phyloP scores from a whole-genome alignment of 2,888 invertebrate genomes.

The Craniophora ligustri region DNA sequence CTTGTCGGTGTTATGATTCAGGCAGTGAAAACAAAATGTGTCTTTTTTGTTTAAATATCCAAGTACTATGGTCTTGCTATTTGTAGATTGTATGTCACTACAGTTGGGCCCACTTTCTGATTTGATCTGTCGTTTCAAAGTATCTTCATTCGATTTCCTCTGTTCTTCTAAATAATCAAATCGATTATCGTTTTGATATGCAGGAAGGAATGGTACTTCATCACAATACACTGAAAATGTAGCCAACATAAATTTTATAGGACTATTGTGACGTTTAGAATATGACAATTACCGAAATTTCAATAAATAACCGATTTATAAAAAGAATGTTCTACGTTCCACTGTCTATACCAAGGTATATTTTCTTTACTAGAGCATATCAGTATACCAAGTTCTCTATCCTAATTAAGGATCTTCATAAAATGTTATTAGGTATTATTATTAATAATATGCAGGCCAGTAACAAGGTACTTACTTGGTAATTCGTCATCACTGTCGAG shows the following conservation, averaged over 20 bases:
- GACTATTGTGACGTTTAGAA: too few species aligned
- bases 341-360: too few species aligned
- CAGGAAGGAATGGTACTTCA: constrained; percentile 62
- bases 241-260: neutral
- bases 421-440: too few species aligned
- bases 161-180: constrained; percentile 52
- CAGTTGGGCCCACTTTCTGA: constrained; percentile 5
- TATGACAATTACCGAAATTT: too few species aligned
- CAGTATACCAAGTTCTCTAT: too few species aligned
- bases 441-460: neutral
- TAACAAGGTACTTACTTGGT: constrained; percentile 59
- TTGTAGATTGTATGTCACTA: neutral
- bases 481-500: constrained; percentile 75
- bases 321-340: too few species aligned
- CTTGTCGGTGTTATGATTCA: constrained; percentile 56
- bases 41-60: constrained; percentile 59
- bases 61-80: neutral
- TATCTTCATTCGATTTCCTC: constrained; percentile 2
- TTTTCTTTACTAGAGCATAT: too few species aligned
- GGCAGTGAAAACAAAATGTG: constrained; percentile 61
- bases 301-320: too few species aligned
- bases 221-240: constrained; percentile 59
- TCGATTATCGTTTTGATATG: constrained; percentile 64
- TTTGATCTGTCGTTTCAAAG: constrained; percentile 4
- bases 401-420: too few species aligned